Evolutionary conservation across 2,888 invertebrate species (phyloP).

Genomic region (Geophilus truncorum): DNA sequence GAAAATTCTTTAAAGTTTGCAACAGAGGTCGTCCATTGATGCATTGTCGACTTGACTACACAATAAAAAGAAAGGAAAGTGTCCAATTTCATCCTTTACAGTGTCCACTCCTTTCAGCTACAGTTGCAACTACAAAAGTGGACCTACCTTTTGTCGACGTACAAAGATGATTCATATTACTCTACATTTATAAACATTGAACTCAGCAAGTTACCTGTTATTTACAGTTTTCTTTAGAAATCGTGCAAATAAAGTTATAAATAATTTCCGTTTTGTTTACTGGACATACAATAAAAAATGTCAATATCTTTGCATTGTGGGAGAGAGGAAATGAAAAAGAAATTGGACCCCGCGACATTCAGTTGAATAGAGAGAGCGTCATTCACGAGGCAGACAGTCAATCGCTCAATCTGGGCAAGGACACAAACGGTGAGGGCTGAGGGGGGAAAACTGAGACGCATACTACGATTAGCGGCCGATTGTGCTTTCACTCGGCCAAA

Average conservation of each 20-base stretch:
- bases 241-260: neutral
- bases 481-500: neutral
- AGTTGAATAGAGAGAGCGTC: neutral
- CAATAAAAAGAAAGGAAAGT: neutral
- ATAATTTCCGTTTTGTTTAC: neutral
- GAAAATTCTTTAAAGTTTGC: neutral
- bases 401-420: conserved; percentile 16
- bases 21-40: neutral
- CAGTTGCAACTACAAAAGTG: conserved; percentile 20
- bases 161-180: neutral
- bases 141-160: neutral
- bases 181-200: neutral
- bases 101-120: neutral
- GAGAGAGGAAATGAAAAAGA: neutral
- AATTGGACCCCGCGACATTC: neutral
- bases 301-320: neutral
- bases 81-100: neutral
- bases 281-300: neutral
- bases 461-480: conserved; percentile 21
- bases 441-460: conserved; percentile 18
- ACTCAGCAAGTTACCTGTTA: no score
- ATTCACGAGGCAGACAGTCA: conserved; percentile 27
- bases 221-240: neutral
- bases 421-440: conserved; percentile 8
- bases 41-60: neutral